Base-by-base conservation (phyloP, 2,888 invertebrate species). In the Dexiosoma caninum region DNA sequence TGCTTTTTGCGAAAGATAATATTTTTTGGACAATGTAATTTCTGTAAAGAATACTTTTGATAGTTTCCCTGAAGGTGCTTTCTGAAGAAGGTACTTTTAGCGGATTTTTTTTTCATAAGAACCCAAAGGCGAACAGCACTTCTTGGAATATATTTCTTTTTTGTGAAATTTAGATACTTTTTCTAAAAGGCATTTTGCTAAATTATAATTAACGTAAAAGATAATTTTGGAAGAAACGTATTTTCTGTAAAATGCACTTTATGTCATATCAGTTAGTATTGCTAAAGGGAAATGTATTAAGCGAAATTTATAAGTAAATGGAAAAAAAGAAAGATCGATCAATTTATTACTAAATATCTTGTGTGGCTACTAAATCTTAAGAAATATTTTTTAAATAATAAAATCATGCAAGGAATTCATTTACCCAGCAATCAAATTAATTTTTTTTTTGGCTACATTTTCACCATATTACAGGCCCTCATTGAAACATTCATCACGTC, bases 401-500 rank as follows among this genome's bases (percentile, higher is more conserved):
- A 74, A 51, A 69, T 35, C 46, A 16, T n/a, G 14, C 40, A 32
- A 19, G 8, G 21, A 30, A 59, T 46, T 42, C 23, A 42, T 42
- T 49, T 35, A 37, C 12, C 12, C 53, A 53, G 37, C 23, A 59
- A 71, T 42, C 40, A 53, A 75, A 35, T 62, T 57, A 57, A 46
- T 53, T 71, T 70, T 74, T n/a, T 30, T 46, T 30, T 55, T 21
- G n/a, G 37, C 44, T 40, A 10, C 37, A 27, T 62, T 49, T 69
- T 19, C 19, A 53, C 44, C 46, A 32, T 80, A 82, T 81, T 57
- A 12, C 64, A 86, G 86, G 74, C 84, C 87, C 77, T 84, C 89
- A 74, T 12, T 86, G 79, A 84, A 86, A 83, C 84, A 84, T 59
- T 85, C 85, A 46, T 75, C 83, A 32, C 78, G 83, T 49, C 78